Conservation (phyloP, 2,797 vertebrate species). For the Brachyrhaphis roseni region DNA sequence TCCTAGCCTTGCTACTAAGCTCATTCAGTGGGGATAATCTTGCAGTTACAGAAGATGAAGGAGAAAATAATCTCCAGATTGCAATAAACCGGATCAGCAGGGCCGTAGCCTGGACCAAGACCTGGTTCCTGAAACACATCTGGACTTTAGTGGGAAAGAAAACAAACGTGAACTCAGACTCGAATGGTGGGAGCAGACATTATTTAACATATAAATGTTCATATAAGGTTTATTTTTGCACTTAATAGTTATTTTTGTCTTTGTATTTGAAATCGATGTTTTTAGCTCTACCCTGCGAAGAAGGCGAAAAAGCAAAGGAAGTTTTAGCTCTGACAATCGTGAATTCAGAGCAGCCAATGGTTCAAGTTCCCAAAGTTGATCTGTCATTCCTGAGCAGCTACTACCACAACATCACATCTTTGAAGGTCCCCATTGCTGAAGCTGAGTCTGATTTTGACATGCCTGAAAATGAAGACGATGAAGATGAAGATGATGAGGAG, state of each 20-base stretch:
- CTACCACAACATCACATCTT: conserved; percentile 40
- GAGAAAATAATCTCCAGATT: conserved; percentile 95
- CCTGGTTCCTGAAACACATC: conserved; percentile 66
- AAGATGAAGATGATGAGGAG: conserved; percentile 34
- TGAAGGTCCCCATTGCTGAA: conserved; percentile 65
- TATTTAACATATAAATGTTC: neutral
- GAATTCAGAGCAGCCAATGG: conserved; percentile 8
- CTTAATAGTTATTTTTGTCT: conserved; percentile 1
- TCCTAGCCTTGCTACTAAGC: conserved; percentile 92
- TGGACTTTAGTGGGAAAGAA: conserved; percentile 54
- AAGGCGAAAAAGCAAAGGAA: conserved; percentile 39
- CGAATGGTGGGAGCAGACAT: conserved; percentile 24
- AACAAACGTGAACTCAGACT: neutral
- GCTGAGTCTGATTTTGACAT: conserved; percentile 57
- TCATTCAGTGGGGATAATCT: conserved; percentile 93
- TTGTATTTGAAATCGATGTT: neutral
- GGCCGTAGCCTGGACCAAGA: conserved; percentile 80
- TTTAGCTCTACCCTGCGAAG: conserved; percentile 12
- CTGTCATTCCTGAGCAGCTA: conserved; percentile 35
- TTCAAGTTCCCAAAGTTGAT: conserved; percentile 4
- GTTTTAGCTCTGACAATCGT: conserved; percentile 44
- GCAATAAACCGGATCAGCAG: conserved; percentile 87
- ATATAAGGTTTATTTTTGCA: neutral
- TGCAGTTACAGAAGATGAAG: conserved; percentile 85
- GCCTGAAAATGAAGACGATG: conserved; percentile 36